These are phyloP conservation scores for Manis pentadactyla DNA, from an alignment of 2,797 vertebrate genomes.

Conservation along the genomic window DNA sequence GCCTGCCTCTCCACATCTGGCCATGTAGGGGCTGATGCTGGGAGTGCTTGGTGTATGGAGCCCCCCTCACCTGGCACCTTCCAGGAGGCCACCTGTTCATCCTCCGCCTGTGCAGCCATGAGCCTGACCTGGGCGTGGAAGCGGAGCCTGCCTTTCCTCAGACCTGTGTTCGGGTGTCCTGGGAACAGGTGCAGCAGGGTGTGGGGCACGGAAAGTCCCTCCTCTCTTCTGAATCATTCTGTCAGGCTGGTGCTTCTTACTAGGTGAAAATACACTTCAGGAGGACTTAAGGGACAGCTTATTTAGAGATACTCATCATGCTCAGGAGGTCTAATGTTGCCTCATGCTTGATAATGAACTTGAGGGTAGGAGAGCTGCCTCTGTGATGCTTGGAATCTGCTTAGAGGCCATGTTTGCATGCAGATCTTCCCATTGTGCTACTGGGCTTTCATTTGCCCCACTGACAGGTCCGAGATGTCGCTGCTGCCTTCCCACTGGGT, in stretches of 20 bases:
- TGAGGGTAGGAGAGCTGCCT: not conserved
- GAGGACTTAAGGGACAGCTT: not conserved
- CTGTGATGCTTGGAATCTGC: not conserved
- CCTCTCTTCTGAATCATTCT: too few species aligned
- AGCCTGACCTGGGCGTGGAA: not conserved
- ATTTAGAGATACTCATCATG: too few species aligned
- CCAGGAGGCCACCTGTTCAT: rapidly evolving
- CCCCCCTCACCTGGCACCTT: too few species aligned
- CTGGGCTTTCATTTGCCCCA: rapidly evolving
- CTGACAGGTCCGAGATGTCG: not conserved
- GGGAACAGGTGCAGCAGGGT: not conserved
- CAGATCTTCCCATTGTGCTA: rapidly evolving
- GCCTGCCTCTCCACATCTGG: rapidly evolving
- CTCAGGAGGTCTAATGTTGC: not conserved
- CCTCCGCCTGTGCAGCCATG: too few species aligned
- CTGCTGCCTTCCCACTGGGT: not conserved
- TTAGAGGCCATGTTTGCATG: too few species aligned
- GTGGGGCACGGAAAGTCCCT: not conserved
- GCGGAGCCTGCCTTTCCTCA: too few species aligned
- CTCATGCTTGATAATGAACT: not conserved
- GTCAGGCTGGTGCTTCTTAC: not conserved
- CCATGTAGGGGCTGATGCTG: not conserved
- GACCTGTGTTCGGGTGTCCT: not conserved
- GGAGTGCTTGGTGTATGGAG: rapidly evolving
- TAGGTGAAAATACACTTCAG: too few species aligned